A percentile compares a stretch with the other conserved stretches of the same genome.
These are phyloP conservation scores for Lepus oiostolus DNA, from an alignment of 2,797 vertebrate species.

Conservation along the genomic window DNA sequence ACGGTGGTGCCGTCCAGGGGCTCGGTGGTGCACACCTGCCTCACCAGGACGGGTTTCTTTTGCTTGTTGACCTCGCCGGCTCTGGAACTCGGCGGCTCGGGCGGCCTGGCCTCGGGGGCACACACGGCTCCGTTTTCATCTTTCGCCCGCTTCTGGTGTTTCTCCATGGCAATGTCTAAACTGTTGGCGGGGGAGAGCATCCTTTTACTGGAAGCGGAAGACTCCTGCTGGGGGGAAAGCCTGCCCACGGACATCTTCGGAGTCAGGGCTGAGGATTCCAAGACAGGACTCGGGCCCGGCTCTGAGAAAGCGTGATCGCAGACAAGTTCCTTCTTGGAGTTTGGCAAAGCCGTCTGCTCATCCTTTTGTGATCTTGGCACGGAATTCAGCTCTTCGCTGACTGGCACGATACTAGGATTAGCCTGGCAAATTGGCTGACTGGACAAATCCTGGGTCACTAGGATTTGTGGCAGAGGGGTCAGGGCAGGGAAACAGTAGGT, in stretches of 20 bases:
- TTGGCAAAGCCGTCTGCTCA: slow-evolving; percentile 86
- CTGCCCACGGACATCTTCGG: slow-evolving; percentile 93
- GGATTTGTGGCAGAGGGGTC: slow-evolving; percentile 94
- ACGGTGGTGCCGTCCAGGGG: slow-evolving; percentile 93
- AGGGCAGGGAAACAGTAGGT: slow-evolving; percentile 90
- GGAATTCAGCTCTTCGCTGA: slow-evolving; percentile 87
- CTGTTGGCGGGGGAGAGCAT: slow-evolving; percentile 99
- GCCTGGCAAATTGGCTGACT: slow-evolving; percentile 89
- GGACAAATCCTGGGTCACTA: slow-evolving; percentile 96
- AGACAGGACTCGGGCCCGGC: slow-evolving; percentile 86
- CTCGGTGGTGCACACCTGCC: slow-evolving; percentile 97
- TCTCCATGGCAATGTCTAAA: slow-evolving; percentile 99
- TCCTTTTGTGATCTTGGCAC: slow-evolving; percentile 89
- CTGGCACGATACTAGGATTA: slow-evolving; percentile 84
- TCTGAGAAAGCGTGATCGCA: slow-evolving; percentile 86
- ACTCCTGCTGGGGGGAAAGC: slow-evolving; percentile 96
- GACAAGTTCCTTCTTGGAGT: slow-evolving; percentile 84
- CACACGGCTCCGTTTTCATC: slow-evolving; percentile 97
- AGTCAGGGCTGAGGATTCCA: slow-evolving; percentile 89
- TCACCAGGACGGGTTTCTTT: slow-evolving; percentile 95
- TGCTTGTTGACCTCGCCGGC: slow-evolving; percentile 92
- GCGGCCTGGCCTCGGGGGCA: slow-evolving; percentile 90
- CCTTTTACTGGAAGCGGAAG: slow-evolving; percentile 97
- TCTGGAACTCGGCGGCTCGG: slow-evolving; percentile 91
- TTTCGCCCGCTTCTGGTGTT: slow-evolving; percentile 98